Percentiles rank a stretch among this genome's conserved stretches.
Conservation (phyloP, 1,140 invertebrate genomes). For the Habropoda laboriosa region DNA sequence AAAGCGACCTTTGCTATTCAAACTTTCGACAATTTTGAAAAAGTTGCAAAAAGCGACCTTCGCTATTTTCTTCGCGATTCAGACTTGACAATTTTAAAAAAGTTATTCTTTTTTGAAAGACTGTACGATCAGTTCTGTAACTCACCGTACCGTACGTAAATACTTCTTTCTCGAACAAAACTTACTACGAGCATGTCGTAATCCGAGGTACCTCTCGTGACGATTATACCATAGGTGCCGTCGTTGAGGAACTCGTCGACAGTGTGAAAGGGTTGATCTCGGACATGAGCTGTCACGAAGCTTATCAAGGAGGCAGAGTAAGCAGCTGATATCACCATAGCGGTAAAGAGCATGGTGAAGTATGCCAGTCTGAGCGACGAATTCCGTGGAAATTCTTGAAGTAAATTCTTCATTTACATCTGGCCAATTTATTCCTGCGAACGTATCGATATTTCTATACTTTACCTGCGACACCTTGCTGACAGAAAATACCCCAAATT, state of each 20-base stretch:
- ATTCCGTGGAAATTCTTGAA: slow-evolving; percentile 52
- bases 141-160: not conserved
- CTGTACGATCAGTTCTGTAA: too few species aligned
- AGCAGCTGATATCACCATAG: slow-evolving; percentile 25
- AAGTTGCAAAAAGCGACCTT: too few species aligned
- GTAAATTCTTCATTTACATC: too few species aligned
- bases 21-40: too few species aligned
- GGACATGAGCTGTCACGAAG: slow-evolving; percentile 54
- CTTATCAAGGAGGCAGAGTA: slow-evolving; percentile 63
- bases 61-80: too few species aligned
- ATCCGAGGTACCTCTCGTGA: slow-evolving; percentile 41
- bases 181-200: slow-evolving; percentile 61
- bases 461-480: slow-evolving; percentile 68
- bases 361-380: slow-evolving; percentile 49
- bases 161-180: slow-evolving; percentile 3
- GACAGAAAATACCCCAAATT: slow-evolving; percentile 71
- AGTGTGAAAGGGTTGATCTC: slow-evolving; percentile 51
- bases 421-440: too few species aligned
- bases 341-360: slow-evolving; percentile 36
- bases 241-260: slow-evolving; percentile 58
- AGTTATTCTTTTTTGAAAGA: too few species aligned
- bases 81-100: too few species aligned
- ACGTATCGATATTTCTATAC: too few species aligned
- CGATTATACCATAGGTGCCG: slow-evolving; percentile 56
- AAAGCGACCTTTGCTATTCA: too few species aligned